Percentiles rank a stretch among this genome's conserved stretches.
Evolutionary conservation across 2,888 invertebrate species (phyloP).

Genomic region (Ormyrus nitidulus): DNA sequence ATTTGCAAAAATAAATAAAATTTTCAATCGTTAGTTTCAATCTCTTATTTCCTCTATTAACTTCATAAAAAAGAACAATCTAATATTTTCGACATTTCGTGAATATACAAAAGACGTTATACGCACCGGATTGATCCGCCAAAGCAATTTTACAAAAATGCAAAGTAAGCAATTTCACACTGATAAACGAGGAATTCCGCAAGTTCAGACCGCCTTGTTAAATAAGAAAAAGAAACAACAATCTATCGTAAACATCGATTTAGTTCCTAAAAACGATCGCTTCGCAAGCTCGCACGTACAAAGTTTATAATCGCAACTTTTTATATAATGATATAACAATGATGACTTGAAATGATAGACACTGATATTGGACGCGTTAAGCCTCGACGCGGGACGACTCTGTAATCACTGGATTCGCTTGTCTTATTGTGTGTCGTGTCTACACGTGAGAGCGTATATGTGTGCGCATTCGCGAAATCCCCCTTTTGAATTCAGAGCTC

Average conservation of each 20-base stretch:
- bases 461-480: not conserved
- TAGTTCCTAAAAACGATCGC: constrained; percentile 12
- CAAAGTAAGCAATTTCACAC: not conserved
- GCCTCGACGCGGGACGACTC: not conserved
- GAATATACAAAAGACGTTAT: no score
- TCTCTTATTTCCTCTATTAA: not conserved
- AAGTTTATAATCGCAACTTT: constrained; percentile 9
- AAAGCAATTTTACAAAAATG: no score
- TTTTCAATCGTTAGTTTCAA: no score
- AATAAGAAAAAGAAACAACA: not conserved
- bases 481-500: no score
- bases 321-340: constrained; percentile 18
- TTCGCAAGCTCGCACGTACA: constrained; percentile 13
- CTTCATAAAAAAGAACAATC: not conserved
- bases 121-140: no score
- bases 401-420: no score
- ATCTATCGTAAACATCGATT: not conserved
- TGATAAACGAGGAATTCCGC: constrained; percentile 29
- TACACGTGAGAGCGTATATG: not conserved
- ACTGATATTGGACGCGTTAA: constrained; percentile 39
- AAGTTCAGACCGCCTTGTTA: not conserved
- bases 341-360: constrained; percentile 46
- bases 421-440: no score
- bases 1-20: no score
- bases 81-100: no score